Percentiles rank a stretch among this genome's conserved stretches.
phyloP scores from a whole-genome alignment of 2,888 invertebrate genomes.

The Caprella mutica region DNA sequence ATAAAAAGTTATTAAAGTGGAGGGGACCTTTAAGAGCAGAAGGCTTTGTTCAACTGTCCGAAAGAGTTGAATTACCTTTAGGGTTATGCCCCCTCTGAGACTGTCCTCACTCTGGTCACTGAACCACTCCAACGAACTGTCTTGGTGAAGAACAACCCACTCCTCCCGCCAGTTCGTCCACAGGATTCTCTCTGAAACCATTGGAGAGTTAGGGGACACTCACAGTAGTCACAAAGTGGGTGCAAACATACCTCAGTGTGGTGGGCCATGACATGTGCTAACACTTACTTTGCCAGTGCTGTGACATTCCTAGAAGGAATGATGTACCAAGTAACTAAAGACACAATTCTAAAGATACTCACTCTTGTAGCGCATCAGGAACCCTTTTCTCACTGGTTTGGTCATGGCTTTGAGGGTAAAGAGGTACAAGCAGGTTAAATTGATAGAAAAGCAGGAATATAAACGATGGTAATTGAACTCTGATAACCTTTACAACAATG shows the following conservation, averaged over 20 bases:
- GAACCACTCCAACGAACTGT: slow-evolving; percentile 78
- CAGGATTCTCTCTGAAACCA: slow-evolving; percentile 60
- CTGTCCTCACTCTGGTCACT: slow-evolving; percentile 51
- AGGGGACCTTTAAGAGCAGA: too few species aligned
- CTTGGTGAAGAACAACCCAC: slow-evolving; percentile 71
- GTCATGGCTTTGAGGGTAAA: slow-evolving; percentile 41
- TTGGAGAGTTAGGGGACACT: too few species aligned
- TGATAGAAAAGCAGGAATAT: slow-evolving; percentile 10
- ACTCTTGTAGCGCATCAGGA: slow-evolving; percentile 64
- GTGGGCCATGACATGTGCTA: too few species aligned
- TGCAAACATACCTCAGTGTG: background rate
- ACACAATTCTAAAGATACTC: slow-evolving; percentile 49
- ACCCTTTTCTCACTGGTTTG: slow-evolving; percentile 63
- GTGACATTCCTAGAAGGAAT: too few species aligned
- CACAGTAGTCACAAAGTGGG: background rate
- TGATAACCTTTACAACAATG: too few species aligned
- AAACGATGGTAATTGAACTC: too few species aligned
- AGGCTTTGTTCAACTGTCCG: too few species aligned
- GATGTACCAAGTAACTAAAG: too few species aligned
- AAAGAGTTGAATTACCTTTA: slow-evolving; percentile 45
- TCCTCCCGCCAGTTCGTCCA: slow-evolving; percentile 73
- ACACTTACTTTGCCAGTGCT: too few species aligned
- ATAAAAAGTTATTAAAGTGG: too few species aligned
- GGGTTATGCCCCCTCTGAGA: slow-evolving; percentile 47
- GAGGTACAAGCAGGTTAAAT: background rate